phyloP scores from a whole-genome alignment of 2,797 vertebrate genomes.

The Danio choprae region DNA sequence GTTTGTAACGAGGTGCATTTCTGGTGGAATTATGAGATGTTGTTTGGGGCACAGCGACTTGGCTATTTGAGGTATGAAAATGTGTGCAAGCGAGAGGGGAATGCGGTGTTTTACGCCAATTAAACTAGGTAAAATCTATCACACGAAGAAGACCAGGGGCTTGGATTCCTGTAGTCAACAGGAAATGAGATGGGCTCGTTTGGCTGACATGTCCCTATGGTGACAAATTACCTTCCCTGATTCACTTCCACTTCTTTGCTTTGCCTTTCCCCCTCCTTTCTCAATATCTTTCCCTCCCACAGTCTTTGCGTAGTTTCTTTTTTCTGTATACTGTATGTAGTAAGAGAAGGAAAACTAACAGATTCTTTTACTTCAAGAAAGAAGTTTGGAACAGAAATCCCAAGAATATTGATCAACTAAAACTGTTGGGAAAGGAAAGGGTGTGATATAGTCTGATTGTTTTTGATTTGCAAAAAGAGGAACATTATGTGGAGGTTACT shows the following conservation, averaged over 20 bases:
- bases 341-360: not conserved
- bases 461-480: not conserved
- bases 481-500: not conserved
- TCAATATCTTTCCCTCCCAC: slow-evolving; percentile 50
- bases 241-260: slow-evolving; percentile 61
- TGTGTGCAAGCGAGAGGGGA: slow-evolving; percentile 27
- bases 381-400: not conserved
- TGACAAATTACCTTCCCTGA: slow-evolving; percentile 77
- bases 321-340: not conserved
- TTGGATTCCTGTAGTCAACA: slow-evolving; percentile 82
- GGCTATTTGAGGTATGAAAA: slow-evolving; percentile 7
- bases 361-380: not conserved
- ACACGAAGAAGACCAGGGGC: slow-evolving; percentile 71
- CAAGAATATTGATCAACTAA: not conserved
- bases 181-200: slow-evolving; percentile 82
- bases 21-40: slow-evolving; percentile 21
- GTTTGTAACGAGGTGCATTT: slow-evolving; percentile 29
- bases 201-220: slow-evolving; percentile 75
- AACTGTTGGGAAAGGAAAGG: not conserved
- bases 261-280: slow-evolving; percentile 52
- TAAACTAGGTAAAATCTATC: slow-evolving; percentile 81
- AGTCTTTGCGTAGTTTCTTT: not conserved
- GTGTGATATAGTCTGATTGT: not conserved
- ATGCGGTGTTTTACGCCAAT: slow-evolving; percentile 69
- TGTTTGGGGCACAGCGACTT: not conserved